Evolutionary conservation across 2,797 vertebrate species (phyloP).

Genomic region (Chloroceryle amazona): DNA sequence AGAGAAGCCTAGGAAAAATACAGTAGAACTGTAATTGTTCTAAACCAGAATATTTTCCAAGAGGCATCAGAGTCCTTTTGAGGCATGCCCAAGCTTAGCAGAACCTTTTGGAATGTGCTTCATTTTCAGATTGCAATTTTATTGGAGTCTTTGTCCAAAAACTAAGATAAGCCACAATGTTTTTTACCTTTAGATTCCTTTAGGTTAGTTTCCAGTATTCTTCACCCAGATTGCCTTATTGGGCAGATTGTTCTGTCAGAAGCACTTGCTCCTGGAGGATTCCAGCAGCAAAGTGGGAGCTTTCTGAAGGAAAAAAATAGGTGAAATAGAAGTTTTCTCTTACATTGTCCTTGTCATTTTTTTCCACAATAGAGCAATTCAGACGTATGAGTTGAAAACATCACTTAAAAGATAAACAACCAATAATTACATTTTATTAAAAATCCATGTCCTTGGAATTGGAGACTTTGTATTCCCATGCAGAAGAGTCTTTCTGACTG

Average conservation of each 20-base stretch:
- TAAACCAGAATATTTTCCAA: conserved; percentile 44
- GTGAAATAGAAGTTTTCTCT: conserved; percentile 23
- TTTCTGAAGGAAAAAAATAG: conserved; percentile 1
- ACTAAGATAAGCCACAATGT: neutral
- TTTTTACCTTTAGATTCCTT: neutral
- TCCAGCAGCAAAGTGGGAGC: neutral
- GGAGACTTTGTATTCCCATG: neutral
- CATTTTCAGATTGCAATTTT: conserved; percentile 10
- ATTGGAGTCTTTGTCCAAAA: conserved; percentile 17
- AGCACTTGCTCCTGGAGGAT: neutral
- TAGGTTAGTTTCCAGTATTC: neutral
- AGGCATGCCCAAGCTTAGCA: conserved; percentile 43
- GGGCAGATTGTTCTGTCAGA: conserved; percentile 12
- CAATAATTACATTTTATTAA: conserved; percentile 18
- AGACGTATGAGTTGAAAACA: neutral
- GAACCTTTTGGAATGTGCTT: conserved; percentile 43
- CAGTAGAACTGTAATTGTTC: conserved; percentile 13
- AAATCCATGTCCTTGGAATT: neutral
- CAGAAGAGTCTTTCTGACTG: neutral
- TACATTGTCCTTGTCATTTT: neutral
- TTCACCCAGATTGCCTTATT: neutral
- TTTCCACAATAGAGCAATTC: conserved; percentile 1
- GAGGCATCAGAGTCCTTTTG: neutral
- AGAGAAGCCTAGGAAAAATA: conserved; percentile 4
- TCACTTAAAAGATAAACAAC: neutral